Evolutionary conservation across 2,113 vertebrate genomes (phyloP), one percentile per base, ranked within the genome.

Genomic region (Cynoglossus semilaevis): DNA sequence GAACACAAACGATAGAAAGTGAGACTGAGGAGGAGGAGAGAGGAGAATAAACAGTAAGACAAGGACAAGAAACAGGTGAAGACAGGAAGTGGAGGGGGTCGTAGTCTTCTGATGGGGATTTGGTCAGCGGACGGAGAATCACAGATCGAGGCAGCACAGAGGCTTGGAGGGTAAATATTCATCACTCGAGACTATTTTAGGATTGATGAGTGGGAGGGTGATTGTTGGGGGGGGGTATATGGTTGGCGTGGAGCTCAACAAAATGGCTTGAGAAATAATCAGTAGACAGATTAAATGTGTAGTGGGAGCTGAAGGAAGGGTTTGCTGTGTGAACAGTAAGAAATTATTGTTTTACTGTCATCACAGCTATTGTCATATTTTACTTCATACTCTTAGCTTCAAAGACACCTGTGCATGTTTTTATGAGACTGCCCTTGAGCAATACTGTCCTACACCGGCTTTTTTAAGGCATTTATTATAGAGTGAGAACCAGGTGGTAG

Each of bases 101-200:
- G n/a, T 76, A 75, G 66, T 80, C 80, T 84, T 87, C 89, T 90
- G 85, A 91, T 91, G 90, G 90, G 88, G 88, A 89, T 88, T 83
- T 48, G 76, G 70, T 75, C 70, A 59, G 68, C 60, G 72, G 81
- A 81, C 66, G 69, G 63, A 67, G 84, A 83, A 81, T 63, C 72
- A 85, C 78, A 81, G 71, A 86, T 73, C 70, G 58, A 87, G 83
- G 80, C 78, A 85, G 87, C 84, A 70, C 74, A 74, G 71, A 86
- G 85, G 85, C 88, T 80, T 71, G 74, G 72, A 86, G 89, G 91
- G 90, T 91, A 92, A 91, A 90, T 92, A 91, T 91, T 77, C 80
- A 80, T 81, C 73, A 82, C 73, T 74, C 64, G 60, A 80, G 78
- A 82, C 82, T 80, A 63, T 80, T 87, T 83, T 66, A 81, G 70